Evolutionary conservation across 2,888 invertebrate species (phyloP).

Genomic region (Tanytarsus gracilentus): DNA sequence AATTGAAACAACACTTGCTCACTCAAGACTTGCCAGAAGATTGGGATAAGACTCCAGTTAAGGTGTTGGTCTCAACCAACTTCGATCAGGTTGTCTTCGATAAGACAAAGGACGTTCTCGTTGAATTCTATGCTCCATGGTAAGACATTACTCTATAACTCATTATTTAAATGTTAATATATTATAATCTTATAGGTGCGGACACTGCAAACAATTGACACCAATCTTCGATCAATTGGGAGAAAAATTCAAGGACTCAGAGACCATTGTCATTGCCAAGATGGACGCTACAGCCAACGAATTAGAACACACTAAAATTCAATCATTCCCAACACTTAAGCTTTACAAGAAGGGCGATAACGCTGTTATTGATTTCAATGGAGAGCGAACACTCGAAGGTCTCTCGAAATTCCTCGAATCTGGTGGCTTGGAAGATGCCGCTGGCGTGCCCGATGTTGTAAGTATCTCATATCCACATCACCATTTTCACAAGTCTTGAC

Average conservation of each 20-base stretch:
- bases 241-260: slow-evolving; percentile 80
- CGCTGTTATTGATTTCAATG: slow-evolving; percentile 82
- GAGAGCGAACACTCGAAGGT: slow-evolving; percentile 89
- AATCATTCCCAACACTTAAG: slow-evolving; percentile 90
- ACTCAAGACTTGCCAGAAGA: slow-evolving; percentile 91
- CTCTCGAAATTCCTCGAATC: slow-evolving; percentile 89
- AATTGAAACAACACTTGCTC: slow-evolving; percentile 89
- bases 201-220: slow-evolving; percentile 91
- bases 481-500: slow-evolving; percentile 9
- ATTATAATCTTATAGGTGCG: neutral
- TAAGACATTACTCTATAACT: neutral
- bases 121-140: slow-evolving; percentile 70
- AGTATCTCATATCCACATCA: slow-evolving; percentile 19
- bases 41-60: slow-evolving; percentile 94
- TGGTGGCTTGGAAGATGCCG: slow-evolving; percentile 67
- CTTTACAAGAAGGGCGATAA: slow-evolving; percentile 89
- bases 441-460: slow-evolving; percentile 55
- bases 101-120: slow-evolving; percentile 80
- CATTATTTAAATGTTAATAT: neutral
- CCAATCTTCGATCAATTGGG: slow-evolving; percentile 96
- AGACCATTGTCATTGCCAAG: slow-evolving; percentile 86
- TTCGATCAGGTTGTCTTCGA: slow-evolving; percentile 89
- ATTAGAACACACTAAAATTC: slow-evolving; percentile 88
- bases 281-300: slow-evolving; percentile 99
- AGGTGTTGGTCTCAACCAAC: slow-evolving; percentile 85